Percentiles rank a stretch among this genome's conserved stretches.
phyloP scores from a whole-genome alignment of 2,888 invertebrate genomes.

The Drosophila pseudotalamancana region DNA sequence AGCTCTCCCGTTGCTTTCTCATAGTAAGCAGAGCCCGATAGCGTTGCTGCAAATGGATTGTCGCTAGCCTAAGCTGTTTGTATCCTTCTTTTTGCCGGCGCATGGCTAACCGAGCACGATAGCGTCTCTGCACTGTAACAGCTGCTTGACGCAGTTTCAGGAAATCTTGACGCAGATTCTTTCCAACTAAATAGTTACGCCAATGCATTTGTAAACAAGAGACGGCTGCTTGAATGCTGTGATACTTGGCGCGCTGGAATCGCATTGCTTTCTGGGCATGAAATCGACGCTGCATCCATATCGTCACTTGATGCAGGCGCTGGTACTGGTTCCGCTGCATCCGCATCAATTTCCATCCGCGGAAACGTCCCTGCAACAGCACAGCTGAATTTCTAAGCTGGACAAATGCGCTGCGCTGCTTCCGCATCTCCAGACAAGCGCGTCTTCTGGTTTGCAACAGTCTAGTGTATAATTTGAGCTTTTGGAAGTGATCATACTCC shows the following conservation, averaged over 20 bases:
- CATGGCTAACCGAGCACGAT: constrained; percentile 69
- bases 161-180: constrained; percentile 36
- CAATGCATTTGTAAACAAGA: constrained; percentile 83
- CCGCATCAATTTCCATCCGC: constrained; percentile 69
- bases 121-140: constrained; percentile 44
- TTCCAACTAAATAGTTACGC: constrained; percentile 69
- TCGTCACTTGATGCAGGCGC: constrained; percentile 75
- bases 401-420: constrained; percentile 57
- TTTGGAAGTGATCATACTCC: constrained; percentile 70
- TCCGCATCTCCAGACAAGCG: constrained; percentile 70
- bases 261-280: constrained; percentile 77
- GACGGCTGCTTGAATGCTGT: constrained; percentile 70
- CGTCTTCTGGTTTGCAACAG: constrained; percentile 79
- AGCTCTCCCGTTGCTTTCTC: constrained; percentile 49
- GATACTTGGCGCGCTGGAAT: constrained; percentile 76
- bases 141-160: constrained; percentile 29
- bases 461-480: constrained; percentile 58
- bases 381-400: constrained; percentile 56
- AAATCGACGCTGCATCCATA: constrained; percentile 75
- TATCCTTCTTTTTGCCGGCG: constrained; percentile 62
- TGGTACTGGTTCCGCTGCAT: constrained; percentile 50
- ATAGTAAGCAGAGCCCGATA: constrained; percentile 59
- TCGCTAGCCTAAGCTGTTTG: constrained; percentile 68
- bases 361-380: constrained; percentile 80
- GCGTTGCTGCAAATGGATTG: constrained; percentile 66